These are phyloP conservation scores for Orchesella cincta DNA, from an alignment of 1,140 invertebrate species.

Conservation along the genomic window DNA sequence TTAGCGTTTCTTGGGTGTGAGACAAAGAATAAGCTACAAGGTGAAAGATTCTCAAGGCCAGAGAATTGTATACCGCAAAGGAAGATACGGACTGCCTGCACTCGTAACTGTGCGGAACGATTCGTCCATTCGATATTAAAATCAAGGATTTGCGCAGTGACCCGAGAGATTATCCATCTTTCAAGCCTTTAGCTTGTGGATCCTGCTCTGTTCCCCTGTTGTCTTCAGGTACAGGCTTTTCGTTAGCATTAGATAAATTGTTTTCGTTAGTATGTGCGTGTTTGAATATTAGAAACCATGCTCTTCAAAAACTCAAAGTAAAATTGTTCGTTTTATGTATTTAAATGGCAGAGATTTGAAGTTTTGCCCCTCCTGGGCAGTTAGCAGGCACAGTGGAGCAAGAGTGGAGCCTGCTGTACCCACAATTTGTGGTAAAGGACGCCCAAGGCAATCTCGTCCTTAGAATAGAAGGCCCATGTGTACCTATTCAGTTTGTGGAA, in stretches of 20 bases:
- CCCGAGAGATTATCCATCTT: constrained; percentile 76
- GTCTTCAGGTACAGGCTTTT: constrained; percentile 71
- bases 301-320: too few species aligned
- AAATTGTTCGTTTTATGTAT: too few species aligned
- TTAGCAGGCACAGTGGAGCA: constrained; percentile 75
- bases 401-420: constrained; percentile 78
- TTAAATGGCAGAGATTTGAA: constrained; percentile 9
- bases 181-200: constrained; percentile 72
- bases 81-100: constrained; percentile 81
- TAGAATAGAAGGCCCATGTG: constrained; percentile 82
- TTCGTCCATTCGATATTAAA: constrained; percentile 80
- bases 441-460: constrained; percentile 73
- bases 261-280: not conserved
- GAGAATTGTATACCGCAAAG: constrained; percentile 79
- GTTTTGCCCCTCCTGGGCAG: constrained; percentile 41
- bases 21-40: constrained; percentile 51
- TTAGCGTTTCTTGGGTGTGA: constrained; percentile 52
- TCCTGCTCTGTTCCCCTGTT: constrained; percentile 81
- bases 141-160: constrained; percentile 75
- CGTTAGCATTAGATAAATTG: too few species aligned
- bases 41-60: constrained; percentile 65
- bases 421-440: constrained; percentile 78
- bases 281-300: too few species aligned
- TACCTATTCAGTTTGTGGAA: constrained; percentile 76
- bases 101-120: constrained; percentile 74